Evolutionary conservation across 2,113 vertebrate genomes (phyloP).

Genomic region (Otus sunia): DNA sequence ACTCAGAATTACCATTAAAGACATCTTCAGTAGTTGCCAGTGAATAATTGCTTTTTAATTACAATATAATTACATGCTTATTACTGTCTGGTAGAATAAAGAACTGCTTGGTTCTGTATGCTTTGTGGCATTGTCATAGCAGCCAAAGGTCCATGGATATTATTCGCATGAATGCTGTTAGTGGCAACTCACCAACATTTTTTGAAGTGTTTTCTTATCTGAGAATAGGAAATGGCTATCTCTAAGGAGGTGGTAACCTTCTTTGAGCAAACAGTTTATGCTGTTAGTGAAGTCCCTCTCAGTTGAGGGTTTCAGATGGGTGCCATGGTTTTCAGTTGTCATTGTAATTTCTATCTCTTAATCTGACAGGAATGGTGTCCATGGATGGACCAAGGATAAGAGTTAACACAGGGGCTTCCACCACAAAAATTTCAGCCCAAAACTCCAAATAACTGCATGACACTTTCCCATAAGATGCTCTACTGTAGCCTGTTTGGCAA

Average conservation of each 20-base stretch:
- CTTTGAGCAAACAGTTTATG: constrained; percentile 26
- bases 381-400: neutral
- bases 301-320: neutral
- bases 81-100: constrained; percentile 67
- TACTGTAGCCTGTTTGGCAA: neutral
- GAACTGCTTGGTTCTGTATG: constrained; percentile 51
- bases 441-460: neutral
- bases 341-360: neutral
- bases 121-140: constrained; percentile 27
- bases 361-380: neutral
- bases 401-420: neutral
- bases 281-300: neutral
- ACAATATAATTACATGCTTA: constrained; percentile 74
- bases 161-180: neutral
- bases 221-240: neutral
- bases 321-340: neutral
- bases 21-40: constrained; percentile 66
- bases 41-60: constrained; percentile 77
- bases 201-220: constrained; percentile 34
- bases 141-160: constrained; percentile 14
- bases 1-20: constrained; percentile 75
- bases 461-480: neutral
- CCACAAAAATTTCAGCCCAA: neutral
- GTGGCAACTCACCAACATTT: constrained; percentile 12
- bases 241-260: neutral